Evolutionary conservation across 2,113 vertebrate genomes (phyloP).

Genomic region (Myiozetetes cayanensis): DNA sequence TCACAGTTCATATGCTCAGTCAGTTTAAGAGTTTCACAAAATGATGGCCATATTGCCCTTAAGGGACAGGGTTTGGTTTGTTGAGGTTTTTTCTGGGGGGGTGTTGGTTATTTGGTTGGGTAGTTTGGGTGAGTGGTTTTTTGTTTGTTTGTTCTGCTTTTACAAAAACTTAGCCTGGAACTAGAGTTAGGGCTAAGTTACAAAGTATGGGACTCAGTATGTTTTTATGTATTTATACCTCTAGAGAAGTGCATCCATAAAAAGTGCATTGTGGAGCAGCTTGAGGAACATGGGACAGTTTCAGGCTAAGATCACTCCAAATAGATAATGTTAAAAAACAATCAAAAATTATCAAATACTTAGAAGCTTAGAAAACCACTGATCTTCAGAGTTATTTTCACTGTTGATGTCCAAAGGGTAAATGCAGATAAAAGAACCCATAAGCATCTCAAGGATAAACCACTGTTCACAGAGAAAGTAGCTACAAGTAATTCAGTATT

Average conservation of each 20-base stretch:
- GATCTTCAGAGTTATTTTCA: not conserved
- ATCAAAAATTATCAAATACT: not conserved
- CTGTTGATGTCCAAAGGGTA: not conserved
- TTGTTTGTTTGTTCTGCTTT: not conserved
- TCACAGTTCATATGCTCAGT: not conserved
- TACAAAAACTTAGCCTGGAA: not conserved
- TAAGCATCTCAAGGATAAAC: not conserved
- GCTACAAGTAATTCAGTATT: not conserved
- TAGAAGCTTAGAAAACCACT: not conserved
- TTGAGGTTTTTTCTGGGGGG: not conserved
- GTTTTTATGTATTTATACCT: not conserved
- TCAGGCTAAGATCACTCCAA: not conserved
- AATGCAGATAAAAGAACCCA: not conserved
- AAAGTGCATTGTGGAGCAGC: not conserved
- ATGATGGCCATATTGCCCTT: not conserved
- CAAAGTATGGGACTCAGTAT: fast-evolving
- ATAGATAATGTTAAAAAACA: not conserved
- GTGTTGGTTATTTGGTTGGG: not conserved
- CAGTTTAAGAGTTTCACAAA: not conserved
- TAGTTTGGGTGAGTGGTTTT: not conserved
- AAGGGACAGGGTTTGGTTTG: not conserved
- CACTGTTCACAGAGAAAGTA: not conserved
- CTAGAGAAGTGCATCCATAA: not conserved
- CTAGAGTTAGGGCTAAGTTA: not conserved
- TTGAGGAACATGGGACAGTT: not conserved